Base-by-base conservation (phyloP, 1,140 invertebrate species). In the Schlechtendalia chinensis region DNA sequence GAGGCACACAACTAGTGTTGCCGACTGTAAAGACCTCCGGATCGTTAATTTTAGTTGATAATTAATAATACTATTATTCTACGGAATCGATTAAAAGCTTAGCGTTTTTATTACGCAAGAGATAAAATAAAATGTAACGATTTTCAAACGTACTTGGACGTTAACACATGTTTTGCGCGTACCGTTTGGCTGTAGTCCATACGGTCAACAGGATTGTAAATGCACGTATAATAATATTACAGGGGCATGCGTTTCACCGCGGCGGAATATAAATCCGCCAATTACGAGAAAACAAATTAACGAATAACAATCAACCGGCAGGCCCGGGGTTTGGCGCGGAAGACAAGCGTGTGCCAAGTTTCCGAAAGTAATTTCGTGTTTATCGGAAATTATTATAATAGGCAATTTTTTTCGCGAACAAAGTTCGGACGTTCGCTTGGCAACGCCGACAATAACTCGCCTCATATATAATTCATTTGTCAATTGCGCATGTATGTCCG, bases 261-360 rank as follows among this genome's bases (percentile, higher is more conserved):
- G 32, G 45, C 39, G n/a, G 19, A 45, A n/a, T 22, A 67, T 47
- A 47, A 65, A 47, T 67, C n/a, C 39, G 12, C 65, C 45, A 67
- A 67, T 67, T 67, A 67, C 12, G 65, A 45, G 11, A 27, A 67
- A 67, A 67, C 65, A 67, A 67, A 67, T 67, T 67, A 67, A 67
- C 65, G 45, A 67, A 45, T 67, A 67, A 67, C 65, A 6, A 67
- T 45, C 65, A 50, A 67, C 39, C n/a, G 65, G 22, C n/a, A 47
- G 65, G n/a, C 29, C 19, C n/a, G n/a, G n/a, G n/a, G n/a, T n/a
- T 65, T 65, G 32, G 29, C 32, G 32, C 29, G 29, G 63, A 19
- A 39, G 11, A 22, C 6, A n/a, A 47, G n/a, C 32, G 19, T 47
- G 65, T 67, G 65, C 65, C 65, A 67, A 67, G 65, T 67, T 45